Conservation (phyloP, 1,140 invertebrate genomes). For the Procambarus clarkii region DNA sequence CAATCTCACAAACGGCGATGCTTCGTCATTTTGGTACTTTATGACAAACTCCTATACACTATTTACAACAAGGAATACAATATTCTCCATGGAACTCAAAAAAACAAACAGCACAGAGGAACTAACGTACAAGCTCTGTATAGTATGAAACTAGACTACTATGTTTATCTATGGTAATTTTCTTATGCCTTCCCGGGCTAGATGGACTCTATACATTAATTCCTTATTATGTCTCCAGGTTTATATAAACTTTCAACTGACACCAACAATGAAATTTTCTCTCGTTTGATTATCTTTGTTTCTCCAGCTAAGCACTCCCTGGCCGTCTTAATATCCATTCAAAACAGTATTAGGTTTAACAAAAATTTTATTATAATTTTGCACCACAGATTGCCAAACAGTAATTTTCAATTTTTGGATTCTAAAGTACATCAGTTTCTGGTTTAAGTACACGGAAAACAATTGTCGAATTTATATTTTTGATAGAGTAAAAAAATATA, state of each 20-base stretch:
- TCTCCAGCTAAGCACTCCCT: neutral
- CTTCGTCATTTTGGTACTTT: slow-evolving; percentile 55
- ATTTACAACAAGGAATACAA: slow-evolving; percentile 68
- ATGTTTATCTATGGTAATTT: slow-evolving; percentile 57
- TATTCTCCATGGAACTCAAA: slow-evolving; percentile 68
- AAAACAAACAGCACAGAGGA: slow-evolving; percentile 63
- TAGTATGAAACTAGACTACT: slow-evolving; percentile 66
- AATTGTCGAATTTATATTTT: slow-evolving; percentile 11
- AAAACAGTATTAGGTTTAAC: neutral
- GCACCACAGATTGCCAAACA: neutral
- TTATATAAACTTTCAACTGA: slow-evolving; percentile 18
- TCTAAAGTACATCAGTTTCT: neutral
- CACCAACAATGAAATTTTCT: slow-evolving; percentile 25
- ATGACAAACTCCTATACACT: slow-evolving; percentile 62
- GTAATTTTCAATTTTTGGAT: neutral
- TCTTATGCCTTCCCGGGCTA: slow-evolving; percentile 57
- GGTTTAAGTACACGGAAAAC: neutral
- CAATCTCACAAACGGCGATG: slow-evolving; percentile 14
- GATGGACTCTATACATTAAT: slow-evolving; percentile 39
- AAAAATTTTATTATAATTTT: neutral
- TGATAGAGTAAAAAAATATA: slow-evolving; percentile 22
- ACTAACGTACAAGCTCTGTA: slow-evolving; percentile 68
- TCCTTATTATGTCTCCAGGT: slow-evolving; percentile 21
- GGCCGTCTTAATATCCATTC: neutral
- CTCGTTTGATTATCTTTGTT: neutral